phyloP scores from a whole-genome alignment of 2,113 vertebrate genomes.

The Hyperopisus bebe region DNA sequence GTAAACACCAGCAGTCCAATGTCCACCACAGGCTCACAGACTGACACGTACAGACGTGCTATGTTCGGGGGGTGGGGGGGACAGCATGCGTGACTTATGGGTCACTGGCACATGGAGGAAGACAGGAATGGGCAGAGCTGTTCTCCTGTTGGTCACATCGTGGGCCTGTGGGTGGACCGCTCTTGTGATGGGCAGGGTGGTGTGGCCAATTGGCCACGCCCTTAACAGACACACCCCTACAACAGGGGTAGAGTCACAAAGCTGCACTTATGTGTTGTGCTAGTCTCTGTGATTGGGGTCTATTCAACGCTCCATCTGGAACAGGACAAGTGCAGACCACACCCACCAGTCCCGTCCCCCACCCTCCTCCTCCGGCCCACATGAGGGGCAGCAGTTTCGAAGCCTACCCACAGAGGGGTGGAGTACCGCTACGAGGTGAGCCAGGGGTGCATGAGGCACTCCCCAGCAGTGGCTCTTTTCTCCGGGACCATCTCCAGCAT shows the following conservation, averaged over 20 bases:
- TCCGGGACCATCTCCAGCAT: constrained; percentile 90
- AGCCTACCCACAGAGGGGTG: constrained; percentile 17
- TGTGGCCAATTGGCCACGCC: background rate
- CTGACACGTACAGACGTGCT: constrained; percentile 5
- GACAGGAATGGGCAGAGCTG: constrained; percentile 4
- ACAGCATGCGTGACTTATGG: background rate
- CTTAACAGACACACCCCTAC: background rate
- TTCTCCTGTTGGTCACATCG: background rate
- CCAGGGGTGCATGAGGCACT: constrained; percentile 91
- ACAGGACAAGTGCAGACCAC: background rate
- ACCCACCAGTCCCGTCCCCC: background rate
- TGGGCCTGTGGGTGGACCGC: background rate
- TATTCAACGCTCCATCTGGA: background rate
- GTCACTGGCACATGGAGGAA: constrained; percentile 7
- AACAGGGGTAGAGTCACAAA: background rate
- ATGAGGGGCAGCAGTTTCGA: constrained; percentile 10
- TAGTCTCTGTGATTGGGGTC: background rate
- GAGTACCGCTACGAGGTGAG: constrained; percentile 68
- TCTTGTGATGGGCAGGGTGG: background rate
- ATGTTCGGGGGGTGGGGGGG: background rate
- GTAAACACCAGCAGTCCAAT: background rate
- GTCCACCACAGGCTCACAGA: background rate
- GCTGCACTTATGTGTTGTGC: background rate
- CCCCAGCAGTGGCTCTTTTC: constrained; percentile 79
- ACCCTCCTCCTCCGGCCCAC: background rate